These are phyloP conservation scores for Cyphomyrus plagiostoma DNA, from an alignment of 2,113 vertebrate genomes.

Conservation along the genomic window DNA sequence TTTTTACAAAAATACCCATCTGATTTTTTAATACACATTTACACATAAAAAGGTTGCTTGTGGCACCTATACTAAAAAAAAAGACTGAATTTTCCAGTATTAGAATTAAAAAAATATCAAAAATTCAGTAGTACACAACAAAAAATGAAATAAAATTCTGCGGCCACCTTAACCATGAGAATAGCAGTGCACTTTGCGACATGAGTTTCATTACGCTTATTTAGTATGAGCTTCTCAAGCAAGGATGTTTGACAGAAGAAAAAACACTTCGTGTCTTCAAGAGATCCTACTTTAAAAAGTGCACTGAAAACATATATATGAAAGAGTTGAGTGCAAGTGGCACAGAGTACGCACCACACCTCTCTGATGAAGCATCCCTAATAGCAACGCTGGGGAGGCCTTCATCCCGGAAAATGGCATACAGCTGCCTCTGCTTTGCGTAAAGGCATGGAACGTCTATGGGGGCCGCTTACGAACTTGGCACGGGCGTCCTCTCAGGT, in stretches of 20 bases:
- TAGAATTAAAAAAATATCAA: conserved; percentile 23
- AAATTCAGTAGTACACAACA: conserved; percentile 41
- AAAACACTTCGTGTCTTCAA: not conserved
- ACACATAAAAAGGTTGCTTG: conserved; percentile 38
- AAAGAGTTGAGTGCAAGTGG: not conserved
- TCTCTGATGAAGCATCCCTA: not conserved
- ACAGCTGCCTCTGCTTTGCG: conserved; percentile 37
- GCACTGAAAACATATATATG: conserved; percentile 5
- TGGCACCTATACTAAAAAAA: conserved; percentile 40
- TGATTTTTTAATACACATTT: conserved; percentile 47
- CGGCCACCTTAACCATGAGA: not conserved
- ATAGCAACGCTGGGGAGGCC: not conserved
- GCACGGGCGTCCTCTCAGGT: not conserved
- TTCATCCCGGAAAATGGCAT: conserved; percentile 16
- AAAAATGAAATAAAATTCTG: conserved; percentile 7
- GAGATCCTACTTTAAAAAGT: conserved; percentile 8
- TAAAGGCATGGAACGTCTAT: conserved; percentile 11
- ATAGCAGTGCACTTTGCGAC: not conserved
- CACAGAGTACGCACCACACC: not conserved
- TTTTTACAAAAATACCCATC: conserved; percentile 50
- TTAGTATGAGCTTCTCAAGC: not conserved
- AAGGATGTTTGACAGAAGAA: not conserved
- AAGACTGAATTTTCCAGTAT: conserved; percentile 33
- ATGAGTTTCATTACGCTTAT: not conserved
- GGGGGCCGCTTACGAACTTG: not conserved